phyloP scores from a whole-genome alignment of 2,113 vertebrate genomes.

The Oncorhynchus gorbuscha region DNA sequence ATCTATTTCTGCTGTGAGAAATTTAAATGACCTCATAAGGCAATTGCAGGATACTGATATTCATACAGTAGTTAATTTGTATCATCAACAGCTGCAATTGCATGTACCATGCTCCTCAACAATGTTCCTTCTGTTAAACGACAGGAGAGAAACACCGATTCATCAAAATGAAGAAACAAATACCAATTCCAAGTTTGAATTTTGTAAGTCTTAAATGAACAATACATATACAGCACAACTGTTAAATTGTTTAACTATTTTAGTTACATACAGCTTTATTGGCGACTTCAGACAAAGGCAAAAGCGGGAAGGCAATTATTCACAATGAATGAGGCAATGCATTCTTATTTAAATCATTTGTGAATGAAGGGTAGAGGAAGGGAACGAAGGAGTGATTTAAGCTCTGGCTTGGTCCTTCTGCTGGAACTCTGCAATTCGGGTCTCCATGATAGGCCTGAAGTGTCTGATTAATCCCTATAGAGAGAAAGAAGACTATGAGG shows the following conservation, averaged over 20 bases:
- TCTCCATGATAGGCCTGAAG: conserved; percentile 57
- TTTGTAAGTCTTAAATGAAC: not conserved
- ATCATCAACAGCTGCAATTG: too few relatives aligned
- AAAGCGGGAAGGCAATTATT: conserved; percentile 38
- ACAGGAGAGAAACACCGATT: too few relatives aligned
- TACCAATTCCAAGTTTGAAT: not conserved
- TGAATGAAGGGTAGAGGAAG: conserved; percentile 23
- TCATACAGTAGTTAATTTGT: too few relatives aligned
- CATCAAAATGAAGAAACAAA: not conserved
- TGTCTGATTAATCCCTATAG: conserved; percentile 51
- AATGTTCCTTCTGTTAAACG: not conserved
- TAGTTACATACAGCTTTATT: conserved; percentile 67
- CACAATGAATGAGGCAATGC: conserved; percentile 32
- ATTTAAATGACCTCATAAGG: too few relatives aligned
- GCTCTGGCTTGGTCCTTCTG: conserved; percentile 53
- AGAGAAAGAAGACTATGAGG: not conserved
- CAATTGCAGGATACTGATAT: too few relatives aligned
- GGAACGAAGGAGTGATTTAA: conserved; percentile 30
- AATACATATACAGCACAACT: conserved; percentile 11
- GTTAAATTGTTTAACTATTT: conserved; percentile 6
- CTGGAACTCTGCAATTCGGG: conserved; percentile 45
- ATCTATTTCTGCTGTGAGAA: too few relatives aligned
- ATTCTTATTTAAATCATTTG: conserved; percentile 41
- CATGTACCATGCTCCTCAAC: not conserved
- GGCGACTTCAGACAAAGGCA: conserved; percentile 39